Evolutionary conservation across 2,888 invertebrate species (phyloP).

Genomic region (Caenorhabditis virilis): DNA sequence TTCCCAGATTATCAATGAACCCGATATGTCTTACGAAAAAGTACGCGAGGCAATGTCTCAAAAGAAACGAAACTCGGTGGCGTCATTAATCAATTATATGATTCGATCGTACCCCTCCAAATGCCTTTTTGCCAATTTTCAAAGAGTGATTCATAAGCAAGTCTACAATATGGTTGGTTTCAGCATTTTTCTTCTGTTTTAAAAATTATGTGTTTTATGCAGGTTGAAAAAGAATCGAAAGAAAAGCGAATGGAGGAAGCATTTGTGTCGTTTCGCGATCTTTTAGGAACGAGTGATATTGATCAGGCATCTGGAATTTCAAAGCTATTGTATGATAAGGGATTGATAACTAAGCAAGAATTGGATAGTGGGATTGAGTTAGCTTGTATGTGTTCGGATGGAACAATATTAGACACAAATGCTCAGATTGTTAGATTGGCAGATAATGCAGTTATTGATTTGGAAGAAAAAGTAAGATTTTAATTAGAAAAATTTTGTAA

Average conservation of each 20-base stretch:
- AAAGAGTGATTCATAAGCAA: constrained; percentile 29
- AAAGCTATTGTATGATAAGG: constrained; percentile 13
- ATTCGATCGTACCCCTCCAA: constrained; percentile 43
- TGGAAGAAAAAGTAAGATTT: constrained; percentile 18
- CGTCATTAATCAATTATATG: constrained; percentile 50
- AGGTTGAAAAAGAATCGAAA: constrained; percentile 21
- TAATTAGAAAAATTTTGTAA: no score
- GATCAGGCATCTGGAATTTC: constrained; percentile 9
- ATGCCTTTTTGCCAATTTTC: constrained; percentile 45
- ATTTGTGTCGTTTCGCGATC: constrained; percentile 23
- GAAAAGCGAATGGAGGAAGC: constrained; percentile 26
- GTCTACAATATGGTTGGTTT: constrained; percentile 14
- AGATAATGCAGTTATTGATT: constrained; percentile 6
- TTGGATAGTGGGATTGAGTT: constrained; percentile 19
- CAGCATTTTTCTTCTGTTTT: background rate
- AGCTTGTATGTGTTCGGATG: constrained; percentile 30
- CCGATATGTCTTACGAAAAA: constrained; percentile 57
- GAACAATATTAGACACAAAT: constrained; percentile 22
- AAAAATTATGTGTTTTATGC: constrained; percentile 6
- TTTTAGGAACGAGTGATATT: constrained; percentile 20
- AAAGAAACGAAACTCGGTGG: constrained; percentile 32
- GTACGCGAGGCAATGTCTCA: constrained; percentile 52
- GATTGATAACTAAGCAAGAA: constrained; percentile 25
- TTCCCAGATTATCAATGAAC: constrained; percentile 56
- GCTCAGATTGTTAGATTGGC: constrained; percentile 12